Evolutionary conservation across 2,888 invertebrate genomes (phyloP).

Genomic region (Copidosoma aretas): DNA sequence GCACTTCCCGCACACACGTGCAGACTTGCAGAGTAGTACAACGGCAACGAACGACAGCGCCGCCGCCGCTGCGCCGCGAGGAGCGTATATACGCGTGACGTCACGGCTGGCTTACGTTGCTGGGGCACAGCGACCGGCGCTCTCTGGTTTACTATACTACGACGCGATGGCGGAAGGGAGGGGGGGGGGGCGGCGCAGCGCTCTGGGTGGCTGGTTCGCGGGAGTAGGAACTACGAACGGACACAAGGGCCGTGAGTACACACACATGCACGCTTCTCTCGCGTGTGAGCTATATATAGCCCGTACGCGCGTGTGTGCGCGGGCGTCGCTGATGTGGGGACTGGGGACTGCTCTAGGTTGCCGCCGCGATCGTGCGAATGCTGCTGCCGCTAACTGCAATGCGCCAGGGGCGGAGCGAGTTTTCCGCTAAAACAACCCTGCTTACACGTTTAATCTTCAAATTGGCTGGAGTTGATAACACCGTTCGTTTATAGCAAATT

Average conservation of each 20-base stretch:
- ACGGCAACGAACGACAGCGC: too few relatives aligned
- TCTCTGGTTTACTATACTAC: background rate
- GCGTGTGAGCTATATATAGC: background rate
- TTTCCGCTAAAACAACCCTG: background rate
- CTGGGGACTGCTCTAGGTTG: too few relatives aligned
- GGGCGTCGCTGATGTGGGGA: too few relatives aligned
- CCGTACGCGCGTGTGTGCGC: background rate
- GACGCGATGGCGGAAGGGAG: background rate
- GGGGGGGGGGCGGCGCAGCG: slow-evolving; percentile 25
- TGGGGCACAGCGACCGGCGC: background rate
- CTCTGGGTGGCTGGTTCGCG: slow-evolving; percentile 4
- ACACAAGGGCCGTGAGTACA: background rate
- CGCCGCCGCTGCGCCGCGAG: too few relatives aligned
- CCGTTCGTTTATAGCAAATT: too few relatives aligned
- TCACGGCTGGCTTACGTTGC: slow-evolving; percentile 15
- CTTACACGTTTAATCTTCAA: too few relatives aligned
- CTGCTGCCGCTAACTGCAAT: slow-evolving; percentile 19
- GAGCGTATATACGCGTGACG: slow-evolving; percentile 13
- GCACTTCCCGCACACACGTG: background rate
- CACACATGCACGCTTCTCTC: slow-evolving; percentile 1
- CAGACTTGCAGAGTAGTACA: background rate
- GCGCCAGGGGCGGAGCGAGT: slow-evolving; percentile 17
- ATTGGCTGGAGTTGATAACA: too few relatives aligned
- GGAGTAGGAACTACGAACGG: background rate
- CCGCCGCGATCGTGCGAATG: slow-evolving; percentile 16